phyloP scores from a whole-genome alignment of 2,113 vertebrate species.

The Mohoua ochrocephala region DNA sequence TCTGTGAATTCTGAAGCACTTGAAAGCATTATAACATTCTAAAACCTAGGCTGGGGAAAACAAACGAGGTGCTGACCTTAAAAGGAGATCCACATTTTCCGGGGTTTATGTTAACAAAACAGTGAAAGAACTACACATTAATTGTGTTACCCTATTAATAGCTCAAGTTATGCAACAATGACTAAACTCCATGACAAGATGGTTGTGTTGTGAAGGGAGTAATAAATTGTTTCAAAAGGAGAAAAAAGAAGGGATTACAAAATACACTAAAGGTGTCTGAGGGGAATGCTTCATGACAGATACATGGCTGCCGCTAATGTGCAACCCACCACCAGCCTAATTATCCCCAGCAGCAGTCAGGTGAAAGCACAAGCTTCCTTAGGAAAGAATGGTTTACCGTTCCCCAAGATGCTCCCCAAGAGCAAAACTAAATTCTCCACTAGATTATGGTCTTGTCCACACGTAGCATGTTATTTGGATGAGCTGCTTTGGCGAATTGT shows the following conservation, averaged over 20 bases:
- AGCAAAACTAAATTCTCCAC: neutral
- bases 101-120: neutral
- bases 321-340: neutral
- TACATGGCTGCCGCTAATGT: neutral
- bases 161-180: neutral
- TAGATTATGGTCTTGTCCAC: neutral
- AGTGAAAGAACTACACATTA: neutral
- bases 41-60: neutral
- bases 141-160: neutral
- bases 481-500: neutral
- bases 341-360: neutral
- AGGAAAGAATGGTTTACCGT: neutral
- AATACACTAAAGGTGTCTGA: neutral
- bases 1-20: neutral
- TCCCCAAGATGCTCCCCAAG: neutral
- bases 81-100: neutral
- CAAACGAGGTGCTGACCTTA: neutral
- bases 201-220: neutral
- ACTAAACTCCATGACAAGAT: neutral
- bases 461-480: neutral
- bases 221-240: neutral
- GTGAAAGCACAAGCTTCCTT: neutral
- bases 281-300: neutral
- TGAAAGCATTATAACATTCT: neutral
- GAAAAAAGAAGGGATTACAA: neutral